phyloP scores from a whole-genome alignment of 2,888 invertebrate species.

The Clanis bilineata region DNA sequence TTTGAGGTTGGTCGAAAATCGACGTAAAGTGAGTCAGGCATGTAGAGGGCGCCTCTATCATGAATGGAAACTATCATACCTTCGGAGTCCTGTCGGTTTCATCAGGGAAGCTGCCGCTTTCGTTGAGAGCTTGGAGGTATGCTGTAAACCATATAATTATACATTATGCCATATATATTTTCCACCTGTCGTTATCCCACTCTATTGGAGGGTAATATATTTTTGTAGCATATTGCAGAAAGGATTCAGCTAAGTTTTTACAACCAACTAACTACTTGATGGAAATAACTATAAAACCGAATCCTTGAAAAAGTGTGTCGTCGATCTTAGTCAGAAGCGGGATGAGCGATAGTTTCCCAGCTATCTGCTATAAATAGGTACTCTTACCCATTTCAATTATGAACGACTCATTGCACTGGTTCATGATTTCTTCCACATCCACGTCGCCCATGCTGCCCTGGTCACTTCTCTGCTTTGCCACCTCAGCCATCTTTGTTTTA shows the following conservation, averaged over 20 bases:
- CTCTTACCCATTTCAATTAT: conserved; percentile 76
- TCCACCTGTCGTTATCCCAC: too few relatives aligned
- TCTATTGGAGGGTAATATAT: too few relatives aligned
- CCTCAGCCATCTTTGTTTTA: conserved; percentile 14
- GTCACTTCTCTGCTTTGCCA: not conserved
- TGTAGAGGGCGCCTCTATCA: too few relatives aligned
- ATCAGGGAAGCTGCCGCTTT: conserved; percentile 80
- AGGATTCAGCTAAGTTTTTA: too few relatives aligned
- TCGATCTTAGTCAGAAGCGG: not conserved
- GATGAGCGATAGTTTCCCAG: too few relatives aligned
- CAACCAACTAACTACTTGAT: too few relatives aligned
- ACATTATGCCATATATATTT: conserved; percentile 2
- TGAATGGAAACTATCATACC: too few relatives aligned
- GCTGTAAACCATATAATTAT: conserved; percentile 51
- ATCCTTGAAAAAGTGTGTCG: too few relatives aligned
- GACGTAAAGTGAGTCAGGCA: too few relatives aligned
- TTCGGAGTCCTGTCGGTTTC: conserved; percentile 81
- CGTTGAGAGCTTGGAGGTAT: conserved; percentile 71
- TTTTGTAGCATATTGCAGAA: too few relatives aligned
- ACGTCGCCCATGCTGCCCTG: conserved; percentile 34
- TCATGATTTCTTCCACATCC: conserved; percentile 63
- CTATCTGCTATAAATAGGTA: not conserved
- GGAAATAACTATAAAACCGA: too few relatives aligned
- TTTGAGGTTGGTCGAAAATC: too few relatives aligned
- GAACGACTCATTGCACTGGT: conserved; percentile 78